Evolutionary conservation across 2,888 invertebrate genomes (phyloP).

Genomic region (Scaptomyza caliginosa): DNA sequence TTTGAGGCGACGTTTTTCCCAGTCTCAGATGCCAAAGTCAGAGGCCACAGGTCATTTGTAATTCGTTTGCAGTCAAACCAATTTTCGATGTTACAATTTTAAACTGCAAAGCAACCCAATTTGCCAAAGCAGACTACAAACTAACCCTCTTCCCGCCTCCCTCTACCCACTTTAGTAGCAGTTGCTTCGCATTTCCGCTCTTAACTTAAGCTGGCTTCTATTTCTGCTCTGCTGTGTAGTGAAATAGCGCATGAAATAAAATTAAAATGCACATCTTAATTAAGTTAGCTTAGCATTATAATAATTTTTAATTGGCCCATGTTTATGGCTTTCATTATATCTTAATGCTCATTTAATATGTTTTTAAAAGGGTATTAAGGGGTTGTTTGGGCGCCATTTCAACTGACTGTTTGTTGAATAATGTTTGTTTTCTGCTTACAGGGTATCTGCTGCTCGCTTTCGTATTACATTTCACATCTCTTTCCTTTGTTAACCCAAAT

Average conservation of each 20-base stretch:
- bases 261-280: conserved; percentile 51
- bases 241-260: conserved; percentile 51
- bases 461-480: neutral
- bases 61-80: conserved; percentile 49
- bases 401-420: neutral
- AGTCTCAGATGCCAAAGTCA: conserved; percentile 40
- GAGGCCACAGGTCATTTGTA: conserved; percentile 58
- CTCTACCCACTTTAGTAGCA: no score
- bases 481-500: conserved; percentile 37
- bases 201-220: neutral
- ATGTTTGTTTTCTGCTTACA: neutral
- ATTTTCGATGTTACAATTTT: conserved; percentile 72
- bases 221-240: neutral
- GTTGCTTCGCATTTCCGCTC: neutral
- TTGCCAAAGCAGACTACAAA: conserved; percentile 15
- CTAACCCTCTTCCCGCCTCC: neutral
- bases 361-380: neutral
- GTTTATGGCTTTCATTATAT: neutral
- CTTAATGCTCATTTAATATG: neutral
- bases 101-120: conserved; percentile 59
- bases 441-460: neutral
- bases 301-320: conserved; percentile 54
- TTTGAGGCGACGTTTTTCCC: conserved; percentile 64
- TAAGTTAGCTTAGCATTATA: conserved; percentile 42
- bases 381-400: neutral